Evolutionary conservation across 2,113 vertebrate genomes (phyloP).

Genomic region (Rattus norvegicus): DNA sequence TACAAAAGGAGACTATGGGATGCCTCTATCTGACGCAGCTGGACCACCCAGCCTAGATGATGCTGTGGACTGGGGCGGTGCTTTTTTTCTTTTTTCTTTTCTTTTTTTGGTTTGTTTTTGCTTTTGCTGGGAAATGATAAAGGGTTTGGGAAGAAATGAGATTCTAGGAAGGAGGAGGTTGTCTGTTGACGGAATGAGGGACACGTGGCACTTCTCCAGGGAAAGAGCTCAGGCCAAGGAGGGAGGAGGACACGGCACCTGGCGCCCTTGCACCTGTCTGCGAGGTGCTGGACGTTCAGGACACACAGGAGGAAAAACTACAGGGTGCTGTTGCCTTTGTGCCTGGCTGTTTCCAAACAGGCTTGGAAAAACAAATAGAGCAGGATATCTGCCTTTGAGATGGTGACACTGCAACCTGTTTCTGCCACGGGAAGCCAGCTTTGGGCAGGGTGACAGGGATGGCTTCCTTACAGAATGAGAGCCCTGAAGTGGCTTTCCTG

Average conservation of each 20-base stretch:
- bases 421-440: not conserved
- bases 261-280: not conserved
- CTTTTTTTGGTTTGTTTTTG: not conserved
- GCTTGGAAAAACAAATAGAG: not conserved
- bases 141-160: not conserved
- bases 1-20: not conserved
- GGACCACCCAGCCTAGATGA: not conserved
- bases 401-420: not conserved
- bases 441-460: fast-evolving
- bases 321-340: fast-evolving
- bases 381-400: not conserved
- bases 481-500: too few relatives aligned
- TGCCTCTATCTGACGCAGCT: not conserved
- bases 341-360: not conserved
- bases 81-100: not conserved
- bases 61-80: not conserved
- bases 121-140: not conserved
- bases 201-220: not conserved
- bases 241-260: not conserved
- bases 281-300: fast-evolving
- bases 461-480: not conserved
- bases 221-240: not conserved
- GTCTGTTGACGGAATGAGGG: not conserved
- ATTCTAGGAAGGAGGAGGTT: not conserved
- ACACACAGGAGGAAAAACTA: not conserved